phyloP scores from a whole-genome alignment of 2,797 vertebrate genomes.

The Crenuchus spilurus region DNA sequence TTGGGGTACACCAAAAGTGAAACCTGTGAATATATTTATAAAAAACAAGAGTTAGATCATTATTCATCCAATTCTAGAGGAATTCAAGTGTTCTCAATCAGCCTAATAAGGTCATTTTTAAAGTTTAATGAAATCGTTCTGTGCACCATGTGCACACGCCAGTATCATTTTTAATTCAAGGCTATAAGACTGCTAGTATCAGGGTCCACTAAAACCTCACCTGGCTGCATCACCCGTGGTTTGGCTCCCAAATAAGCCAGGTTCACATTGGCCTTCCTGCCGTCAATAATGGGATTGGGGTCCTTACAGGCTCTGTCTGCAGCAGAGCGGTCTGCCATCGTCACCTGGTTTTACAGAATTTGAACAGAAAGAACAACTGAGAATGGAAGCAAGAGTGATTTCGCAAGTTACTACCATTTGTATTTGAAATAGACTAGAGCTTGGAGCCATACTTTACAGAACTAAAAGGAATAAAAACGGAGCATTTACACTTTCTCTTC shows the following conservation, averaged over 20 bases:
- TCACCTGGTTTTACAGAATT: conserved; percentile 82
- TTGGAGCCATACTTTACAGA: no score
- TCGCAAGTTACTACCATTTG: no score
- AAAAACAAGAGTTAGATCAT: conserved; percentile 14
- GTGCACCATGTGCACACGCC: background rate
- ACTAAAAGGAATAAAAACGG: no score
- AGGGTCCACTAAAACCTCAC: conserved; percentile 71
- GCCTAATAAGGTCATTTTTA: background rate
- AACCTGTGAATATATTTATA: conserved; percentile 78
- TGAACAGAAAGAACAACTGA: background rate
- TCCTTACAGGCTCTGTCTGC: conserved; percentile 97
- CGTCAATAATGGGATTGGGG: conserved; percentile 98
- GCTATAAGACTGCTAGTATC: background rate
- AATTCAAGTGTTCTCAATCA: background rate
- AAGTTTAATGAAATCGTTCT: background rate
- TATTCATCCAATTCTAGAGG: background rate
- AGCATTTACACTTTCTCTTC: no score
- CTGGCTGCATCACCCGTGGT: conserved; percentile 97
- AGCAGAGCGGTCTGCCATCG: conserved; percentile 95
- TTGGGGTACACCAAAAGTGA: conserved; percentile 97
- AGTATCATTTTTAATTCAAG: conserved; percentile 5
- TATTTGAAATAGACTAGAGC: no score
- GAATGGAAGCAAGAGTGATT: no score
- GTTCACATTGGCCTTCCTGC: conserved; percentile 98
- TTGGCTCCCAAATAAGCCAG: conserved; percentile 97